Conservation (phyloP, 2,113 vertebrate species). For the Vidua chalybeata region DNA sequence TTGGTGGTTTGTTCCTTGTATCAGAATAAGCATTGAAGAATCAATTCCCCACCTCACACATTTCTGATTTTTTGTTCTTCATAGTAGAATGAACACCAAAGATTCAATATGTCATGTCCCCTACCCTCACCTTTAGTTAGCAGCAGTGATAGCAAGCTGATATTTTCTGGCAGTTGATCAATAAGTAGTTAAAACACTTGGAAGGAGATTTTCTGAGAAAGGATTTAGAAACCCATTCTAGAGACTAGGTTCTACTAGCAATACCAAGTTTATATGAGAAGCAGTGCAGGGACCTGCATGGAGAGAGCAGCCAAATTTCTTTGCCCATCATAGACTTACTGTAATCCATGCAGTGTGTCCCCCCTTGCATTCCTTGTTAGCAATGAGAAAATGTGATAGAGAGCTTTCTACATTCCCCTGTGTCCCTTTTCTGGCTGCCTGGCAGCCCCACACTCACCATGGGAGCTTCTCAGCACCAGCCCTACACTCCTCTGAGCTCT, state of each 20-base stretch:
- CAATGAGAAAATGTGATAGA: neutral
- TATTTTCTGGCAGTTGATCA: neutral
- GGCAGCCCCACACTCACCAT: neutral
- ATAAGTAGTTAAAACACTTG: neutral
- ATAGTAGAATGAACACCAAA: neutral
- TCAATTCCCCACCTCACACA: neutral
- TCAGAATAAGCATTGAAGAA: neutral
- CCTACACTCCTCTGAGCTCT: neutral
- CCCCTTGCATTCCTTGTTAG: neutral
- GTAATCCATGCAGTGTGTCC: neutral
- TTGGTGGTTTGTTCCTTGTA: neutral
- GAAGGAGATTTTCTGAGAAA: neutral
- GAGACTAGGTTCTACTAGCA: neutral
- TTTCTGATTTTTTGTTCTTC: neutral
- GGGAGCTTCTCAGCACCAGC: neutral
- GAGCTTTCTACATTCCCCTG: neutral
- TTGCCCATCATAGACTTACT: neutral
- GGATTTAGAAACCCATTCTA: neutral
- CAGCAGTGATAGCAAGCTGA: neutral
- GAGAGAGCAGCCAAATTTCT: neutral
- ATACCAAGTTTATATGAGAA: neutral
- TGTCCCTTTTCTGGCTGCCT: neutral
- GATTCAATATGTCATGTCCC: neutral
- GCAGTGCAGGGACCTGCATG: neutral
- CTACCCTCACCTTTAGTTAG: neutral